phyloP scores from a whole-genome alignment of 2,888 invertebrate genomes.

The Acanthosoma haemorrhoidale region DNA sequence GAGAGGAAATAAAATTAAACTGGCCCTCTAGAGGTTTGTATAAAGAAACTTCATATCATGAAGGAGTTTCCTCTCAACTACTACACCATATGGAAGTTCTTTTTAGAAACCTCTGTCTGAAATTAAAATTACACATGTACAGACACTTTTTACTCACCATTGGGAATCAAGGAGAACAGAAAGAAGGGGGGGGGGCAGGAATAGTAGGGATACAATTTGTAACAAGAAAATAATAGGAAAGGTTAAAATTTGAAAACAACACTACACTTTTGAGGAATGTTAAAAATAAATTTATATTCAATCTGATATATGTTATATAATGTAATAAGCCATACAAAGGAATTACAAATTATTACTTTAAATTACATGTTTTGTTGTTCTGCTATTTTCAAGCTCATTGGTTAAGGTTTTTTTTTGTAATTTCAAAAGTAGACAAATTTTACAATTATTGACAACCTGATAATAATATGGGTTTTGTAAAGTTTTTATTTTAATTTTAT shows the following conservation, averaged over 20 bases:
- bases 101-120: no score
- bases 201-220: no score
- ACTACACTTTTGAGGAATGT: constrained; percentile 34
- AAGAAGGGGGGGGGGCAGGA: no score
- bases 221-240: not conserved
- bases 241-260: not conserved
- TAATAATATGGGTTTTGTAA: constrained; percentile 32
- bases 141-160: no score
- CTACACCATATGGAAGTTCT: no score
- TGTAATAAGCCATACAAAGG: constrained; percentile 39
- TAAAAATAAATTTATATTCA: constrained; percentile 39
- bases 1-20: no score
- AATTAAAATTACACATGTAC: no score
- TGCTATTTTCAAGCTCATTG: constrained; percentile 37
- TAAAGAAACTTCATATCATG: no score
- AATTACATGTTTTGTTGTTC: constrained; percentile 31
- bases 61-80: no score
- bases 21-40: no score
- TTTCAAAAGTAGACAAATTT: constrained; percentile 32
- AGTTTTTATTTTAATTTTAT: constrained; percentile 32
- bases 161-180: no score
- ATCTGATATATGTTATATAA: constrained; percentile 38
- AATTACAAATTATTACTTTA: constrained; percentile 39
- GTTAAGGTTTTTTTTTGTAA: constrained; percentile 32
- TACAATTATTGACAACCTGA: constrained; percentile 35